Conservation (phyloP, 2,888 invertebrate species). For the Caradrina kadenii region DNA sequence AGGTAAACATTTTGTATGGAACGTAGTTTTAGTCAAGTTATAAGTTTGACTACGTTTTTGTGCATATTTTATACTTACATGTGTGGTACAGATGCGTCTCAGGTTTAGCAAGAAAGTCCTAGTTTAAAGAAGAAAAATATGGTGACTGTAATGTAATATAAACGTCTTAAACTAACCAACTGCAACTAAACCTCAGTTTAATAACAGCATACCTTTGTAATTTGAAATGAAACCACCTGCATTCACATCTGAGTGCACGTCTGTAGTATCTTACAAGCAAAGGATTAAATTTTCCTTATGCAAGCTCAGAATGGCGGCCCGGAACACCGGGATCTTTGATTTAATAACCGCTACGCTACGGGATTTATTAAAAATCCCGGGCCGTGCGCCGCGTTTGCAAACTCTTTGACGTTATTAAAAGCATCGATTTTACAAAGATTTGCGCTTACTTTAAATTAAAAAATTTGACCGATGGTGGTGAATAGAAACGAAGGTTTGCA, state of each 20-base stretch:
- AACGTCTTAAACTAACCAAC: conserved; percentile 11
- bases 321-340: conserved; percentile 68
- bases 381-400: conserved; percentile 47
- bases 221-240: conserved; percentile 51
- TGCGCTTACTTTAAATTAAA: conserved; percentile 47
- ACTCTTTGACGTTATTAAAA: conserved; percentile 72
- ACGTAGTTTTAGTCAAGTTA: neutral
- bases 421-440: conserved; percentile 65
- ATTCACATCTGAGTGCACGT: conserved; percentile 49
- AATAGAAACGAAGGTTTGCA: conserved; percentile 23
- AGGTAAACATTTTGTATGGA: neutral
- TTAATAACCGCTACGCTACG: conserved; percentile 70
- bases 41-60: too few relatives aligned
- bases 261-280: conserved; percentile 55
- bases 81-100: too few relatives aligned
- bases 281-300: conserved; percentile 66
- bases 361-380: conserved; percentile 70
- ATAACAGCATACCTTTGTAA: conserved; percentile 44
- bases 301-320: conserved; percentile 46
- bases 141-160: too few relatives aligned
- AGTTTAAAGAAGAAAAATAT: too few relatives aligned
- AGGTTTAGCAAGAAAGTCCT: too few relatives aligned
- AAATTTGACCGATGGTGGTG: conserved; percentile 20
- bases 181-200: conserved; percentile 39
- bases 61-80: too few relatives aligned